phyloP scores from a whole-genome alignment of 2,797 vertebrate genomes.

The Dryobates pubescens region DNA sequence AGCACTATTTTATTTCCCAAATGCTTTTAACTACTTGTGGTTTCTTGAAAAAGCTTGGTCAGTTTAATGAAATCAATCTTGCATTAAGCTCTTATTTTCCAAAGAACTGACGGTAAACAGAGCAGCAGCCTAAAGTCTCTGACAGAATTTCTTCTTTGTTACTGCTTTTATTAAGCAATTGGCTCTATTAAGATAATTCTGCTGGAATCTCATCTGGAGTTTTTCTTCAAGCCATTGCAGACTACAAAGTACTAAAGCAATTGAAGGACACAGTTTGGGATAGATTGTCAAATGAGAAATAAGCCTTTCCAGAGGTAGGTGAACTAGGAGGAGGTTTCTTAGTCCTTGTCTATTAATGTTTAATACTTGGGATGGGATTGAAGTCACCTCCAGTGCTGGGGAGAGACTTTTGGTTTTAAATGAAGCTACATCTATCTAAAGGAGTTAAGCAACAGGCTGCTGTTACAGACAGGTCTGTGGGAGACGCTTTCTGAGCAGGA shows the following conservation, averaged over 20 bases:
- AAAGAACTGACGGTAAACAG: constrained; percentile 42
- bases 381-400: neutral
- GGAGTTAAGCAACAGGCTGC: neutral
- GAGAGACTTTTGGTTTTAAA: neutral
- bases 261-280: neutral
- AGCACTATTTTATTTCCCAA: constrained; percentile 57
- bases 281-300: neutral
- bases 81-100: constrained; percentile 63
- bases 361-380: neutral
- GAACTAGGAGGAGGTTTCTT: neutral
- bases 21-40: constrained; percentile 67
- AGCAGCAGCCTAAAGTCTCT: constrained; percentile 55
- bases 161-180: constrained; percentile 66
- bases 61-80: constrained; percentile 67
- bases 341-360: neutral
- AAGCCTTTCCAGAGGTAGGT: neutral
- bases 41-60: constrained; percentile 51
- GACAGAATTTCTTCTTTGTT: constrained; percentile 62
- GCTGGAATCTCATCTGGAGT: constrained; percentile 32
- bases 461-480: neutral
- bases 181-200: constrained; percentile 51
- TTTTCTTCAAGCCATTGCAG: constrained; percentile 44
- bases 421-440: neutral
- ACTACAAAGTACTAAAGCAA: constrained; percentile 28
- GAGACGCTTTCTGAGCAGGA: neutral